A percentile compares a stretch with the other conserved stretches of the same genome.
Conservation (phyloP, 2,888 invertebrate genomes). For the Campaea margaritaria region DNA sequence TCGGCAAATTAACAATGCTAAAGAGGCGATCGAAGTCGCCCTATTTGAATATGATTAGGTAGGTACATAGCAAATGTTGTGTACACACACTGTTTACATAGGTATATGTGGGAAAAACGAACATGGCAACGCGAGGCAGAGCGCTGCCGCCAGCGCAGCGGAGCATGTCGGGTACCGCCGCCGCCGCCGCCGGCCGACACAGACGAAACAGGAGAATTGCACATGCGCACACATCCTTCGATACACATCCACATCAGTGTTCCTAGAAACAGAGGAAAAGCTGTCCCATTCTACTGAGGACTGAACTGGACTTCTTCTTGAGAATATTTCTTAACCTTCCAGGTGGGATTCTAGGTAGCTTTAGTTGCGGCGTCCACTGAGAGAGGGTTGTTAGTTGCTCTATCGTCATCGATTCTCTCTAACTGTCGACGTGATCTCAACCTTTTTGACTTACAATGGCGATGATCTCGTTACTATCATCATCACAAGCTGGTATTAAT, state of each 20-base stretch:
- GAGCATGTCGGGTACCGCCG: slow-evolving; percentile 50
- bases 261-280: slow-evolving; percentile 28
- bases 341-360: no score
- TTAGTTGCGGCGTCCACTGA: no score
- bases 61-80: slow-evolving; percentile 31
- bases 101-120: no score
- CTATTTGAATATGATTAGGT: slow-evolving; percentile 80
- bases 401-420: no score
- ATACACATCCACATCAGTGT: slow-evolving; percentile 15
- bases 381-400: no score
- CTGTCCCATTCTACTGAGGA: no score
- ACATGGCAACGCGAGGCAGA: slow-evolving; percentile 1
- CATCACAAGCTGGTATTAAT: no score
- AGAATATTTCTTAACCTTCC: no score
- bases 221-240: slow-evolving; percentile 29
- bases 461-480: no score
- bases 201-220: slow-evolving; percentile 26
- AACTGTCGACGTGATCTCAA: no score
- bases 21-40: slow-evolving; percentile 64
- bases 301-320: slow-evolving; percentile 1
- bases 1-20: slow-evolving; percentile 80
- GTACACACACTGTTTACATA: no score
- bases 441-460: no score
- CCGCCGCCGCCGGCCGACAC: slow-evolving; percentile 15
- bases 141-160: slow-evolving; percentile 19